Base-by-base conservation (phyloP, 64 coral and sea anemone genomes). In the Catalaphyllia jardinei region DNA sequence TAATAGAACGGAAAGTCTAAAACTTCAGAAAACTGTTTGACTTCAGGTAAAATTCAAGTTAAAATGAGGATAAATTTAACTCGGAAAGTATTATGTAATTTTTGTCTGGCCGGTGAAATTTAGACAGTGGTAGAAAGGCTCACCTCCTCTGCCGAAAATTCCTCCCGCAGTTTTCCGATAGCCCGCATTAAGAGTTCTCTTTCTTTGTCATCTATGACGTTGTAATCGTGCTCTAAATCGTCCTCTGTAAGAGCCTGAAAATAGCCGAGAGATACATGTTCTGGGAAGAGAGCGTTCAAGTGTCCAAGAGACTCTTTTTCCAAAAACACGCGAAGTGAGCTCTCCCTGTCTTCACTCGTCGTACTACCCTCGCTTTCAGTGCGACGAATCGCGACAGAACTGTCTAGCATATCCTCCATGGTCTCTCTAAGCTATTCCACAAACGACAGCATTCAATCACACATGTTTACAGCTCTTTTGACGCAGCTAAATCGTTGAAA, bases 171-270 rank as follows among this genome's bases (percentile, higher is more conserved):
- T 67, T 93, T 87, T 7, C 90, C 14, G 19, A 96, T 83, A 31
- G 69, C 82, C 69, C 90, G 81, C 94, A 96, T 96, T 14, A 96
- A 72, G 55, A 82, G 84, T 55, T 84, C 55, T 62, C 94, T 89
- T 38, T 93, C 72, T 39, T 91, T 93, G 62, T 82, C 35, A 35
- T 96, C 88, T 69, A 79, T 90, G 15, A 96, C 84, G 63, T 89
- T 87, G 57, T 89, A 96, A 54, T 96, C 94, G 71, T 96, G 94
- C 61, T 96, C 90, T 20, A 96, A 79, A 65, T 96, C 94, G 79
- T 96, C 94, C 38, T 96, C 94, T 57, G 91, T 93, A 2, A 96
- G 60, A 27, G 87, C 71, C 82, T 86, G 75, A 65, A 96, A 96
- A 71, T 87, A 90, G 19, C 80, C 69, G 19, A 96, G 65, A 5